A percentile compares a stretch with the other conserved stretches of the same genome.
Conservation (phyloP, 2,113 vertebrate genomes). For the Eupsittula cactorum region DNA sequence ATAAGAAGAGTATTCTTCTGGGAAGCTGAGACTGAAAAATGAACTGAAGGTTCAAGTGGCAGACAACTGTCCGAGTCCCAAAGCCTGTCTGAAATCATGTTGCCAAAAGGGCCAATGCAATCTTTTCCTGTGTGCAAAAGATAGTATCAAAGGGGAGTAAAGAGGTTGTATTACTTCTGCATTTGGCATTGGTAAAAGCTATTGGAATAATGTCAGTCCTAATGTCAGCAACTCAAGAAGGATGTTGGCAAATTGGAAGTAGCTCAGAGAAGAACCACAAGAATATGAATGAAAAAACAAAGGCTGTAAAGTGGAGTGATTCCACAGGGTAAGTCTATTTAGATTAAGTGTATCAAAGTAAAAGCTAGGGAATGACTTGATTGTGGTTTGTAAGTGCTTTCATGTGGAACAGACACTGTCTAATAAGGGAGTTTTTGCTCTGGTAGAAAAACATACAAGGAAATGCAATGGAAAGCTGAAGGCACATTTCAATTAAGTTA, state of each 20-base stretch:
- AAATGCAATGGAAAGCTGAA: neutral
- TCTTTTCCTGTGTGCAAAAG: neutral
- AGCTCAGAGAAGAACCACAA: neutral
- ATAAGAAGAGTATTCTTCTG: neutral
- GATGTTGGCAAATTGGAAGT: neutral
- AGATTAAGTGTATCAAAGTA: neutral
- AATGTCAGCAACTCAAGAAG: neutral
- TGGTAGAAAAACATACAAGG: neutral
- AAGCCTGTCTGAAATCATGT: fast-evolving
- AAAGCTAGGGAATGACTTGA: conserved; percentile 29
- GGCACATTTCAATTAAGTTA: neutral
- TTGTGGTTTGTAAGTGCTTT: conserved; percentile 40
- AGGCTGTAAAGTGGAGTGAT: neutral
- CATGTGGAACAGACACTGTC: neutral
- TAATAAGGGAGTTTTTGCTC: neutral
- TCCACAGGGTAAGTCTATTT: conserved; percentile 4
- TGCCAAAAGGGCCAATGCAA: neutral
- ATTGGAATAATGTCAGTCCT: neutral
- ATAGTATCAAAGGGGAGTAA: neutral
- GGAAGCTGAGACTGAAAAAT: neutral
- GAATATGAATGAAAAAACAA: neutral
- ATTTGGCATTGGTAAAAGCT: neutral
- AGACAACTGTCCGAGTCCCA: neutral
- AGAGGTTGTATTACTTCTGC: neutral
- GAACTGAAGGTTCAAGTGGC: neutral